Base-by-base conservation (phyloP, 2,797 vertebrate genomes). In the Rhabdomys pumilio region DNA sequence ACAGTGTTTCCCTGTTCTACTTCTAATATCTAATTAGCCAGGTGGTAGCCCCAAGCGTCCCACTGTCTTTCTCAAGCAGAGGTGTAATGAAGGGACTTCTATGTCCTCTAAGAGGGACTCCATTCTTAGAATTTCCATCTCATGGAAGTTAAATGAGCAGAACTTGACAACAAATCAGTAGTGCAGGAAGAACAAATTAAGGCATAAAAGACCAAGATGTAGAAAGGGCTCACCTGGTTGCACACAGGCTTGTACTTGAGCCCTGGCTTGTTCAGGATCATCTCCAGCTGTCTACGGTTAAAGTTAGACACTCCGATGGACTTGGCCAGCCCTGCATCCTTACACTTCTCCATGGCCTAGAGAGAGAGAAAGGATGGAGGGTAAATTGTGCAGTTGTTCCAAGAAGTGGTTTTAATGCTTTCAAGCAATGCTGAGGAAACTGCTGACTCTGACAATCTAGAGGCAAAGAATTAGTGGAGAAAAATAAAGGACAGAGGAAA, bases 281-380 rank as follows among this genome's bases (percentile, higher is more conserved):
- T 98, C 77, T 99, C 97, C 55, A 4, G 96, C 80, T 99, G 99
- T 44, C 99, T 98, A 72, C 15, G 97, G 97, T 99, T 99, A 73
- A 99, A 99, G 98, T 99, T 99, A 69, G 99, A 99, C 72, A 99
- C 98, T 1, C 99, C 99, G 20, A 99, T 98, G 90, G 99, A 99
- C 97, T 99, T 99, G 0, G 98, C 98, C 87, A 99, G 96, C 0
- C 99, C 99, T n/a, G 98, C 98, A 34, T 99, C 99, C 97, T 99
- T 99, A 84, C 99, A 99, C 14, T 98, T 99, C 86, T 99, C 99
- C 98, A 99, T 98, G 88, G 99, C 99, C 99, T 98, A 0, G 6
- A n/a, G 90, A 59, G 0, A 0, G 76, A 94, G 12, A 22, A 2
- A 15, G 22, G n/a, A 8, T 65, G 22, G 89, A 41, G 15, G n/a